Conservation (phyloP, 2,888 invertebrate genomes). For the Nomada flava region DNA sequence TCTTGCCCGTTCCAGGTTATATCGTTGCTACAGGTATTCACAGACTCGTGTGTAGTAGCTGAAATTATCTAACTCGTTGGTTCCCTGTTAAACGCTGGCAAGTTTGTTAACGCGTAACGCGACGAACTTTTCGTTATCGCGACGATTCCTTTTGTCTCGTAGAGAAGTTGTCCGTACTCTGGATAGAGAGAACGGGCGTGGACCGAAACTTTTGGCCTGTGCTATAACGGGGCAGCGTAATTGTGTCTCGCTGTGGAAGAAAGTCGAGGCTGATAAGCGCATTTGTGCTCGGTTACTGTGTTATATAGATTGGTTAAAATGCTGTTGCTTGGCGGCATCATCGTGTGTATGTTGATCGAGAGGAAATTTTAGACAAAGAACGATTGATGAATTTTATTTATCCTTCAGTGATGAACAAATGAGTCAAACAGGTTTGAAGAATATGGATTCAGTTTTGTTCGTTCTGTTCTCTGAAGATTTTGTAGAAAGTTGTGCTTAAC, state of each 20-base stretch:
- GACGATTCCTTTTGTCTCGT: conserved; percentile 19
- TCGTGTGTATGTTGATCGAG: not conserved
- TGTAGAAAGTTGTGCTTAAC: no score
- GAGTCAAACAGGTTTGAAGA: no score
- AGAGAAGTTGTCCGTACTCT: not conserved
- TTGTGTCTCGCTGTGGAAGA: not conserved
- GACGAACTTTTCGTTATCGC: conserved; percentile 47
- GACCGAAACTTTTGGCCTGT: conserved; percentile 2
- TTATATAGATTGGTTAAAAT: not conserved
- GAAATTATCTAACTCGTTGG: conserved; percentile 10
- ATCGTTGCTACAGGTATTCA: conserved; percentile 49
- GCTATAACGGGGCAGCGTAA: not conserved
- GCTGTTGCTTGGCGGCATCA: no score
- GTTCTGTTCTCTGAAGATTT: no score
- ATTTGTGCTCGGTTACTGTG: not conserved
- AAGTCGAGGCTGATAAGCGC: conserved; percentile 25
- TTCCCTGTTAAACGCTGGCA: not conserved
- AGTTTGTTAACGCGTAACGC: conserved; percentile 35
- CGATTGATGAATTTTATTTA: not conserved
- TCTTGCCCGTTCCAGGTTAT: conserved; percentile 46
- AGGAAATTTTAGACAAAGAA: not conserved
- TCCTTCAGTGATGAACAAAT: no score
- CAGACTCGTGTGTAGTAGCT: not conserved
- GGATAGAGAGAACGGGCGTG: no score
- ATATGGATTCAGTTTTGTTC: no score